phyloP scores from a whole-genome alignment of 2,113 vertebrate genomes.

The Aegotheles bennettii region DNA sequence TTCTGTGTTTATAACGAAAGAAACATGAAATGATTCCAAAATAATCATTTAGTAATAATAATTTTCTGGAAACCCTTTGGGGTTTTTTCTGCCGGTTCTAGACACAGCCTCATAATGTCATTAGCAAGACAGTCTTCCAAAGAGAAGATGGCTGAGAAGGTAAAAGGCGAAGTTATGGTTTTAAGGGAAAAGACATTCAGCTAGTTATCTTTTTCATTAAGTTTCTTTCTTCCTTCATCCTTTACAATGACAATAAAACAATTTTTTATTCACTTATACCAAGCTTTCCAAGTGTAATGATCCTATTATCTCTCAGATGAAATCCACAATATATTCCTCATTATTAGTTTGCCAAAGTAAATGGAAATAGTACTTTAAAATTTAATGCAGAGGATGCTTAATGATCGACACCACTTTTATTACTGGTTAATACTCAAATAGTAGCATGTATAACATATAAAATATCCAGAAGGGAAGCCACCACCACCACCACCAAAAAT shows the following conservation, averaged over 20 bases:
- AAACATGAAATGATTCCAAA: background rate
- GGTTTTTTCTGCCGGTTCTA: background rate
- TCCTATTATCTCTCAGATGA: conserved; percentile 26
- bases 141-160: background rate
- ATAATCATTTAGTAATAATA: background rate
- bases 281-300: background rate
- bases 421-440: conserved; percentile 19
- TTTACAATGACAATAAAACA: conserved; percentile 28
- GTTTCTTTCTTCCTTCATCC: conserved; percentile 10
- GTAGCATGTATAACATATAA: background rate
- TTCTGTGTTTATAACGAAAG: background rate
- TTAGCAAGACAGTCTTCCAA: background rate
- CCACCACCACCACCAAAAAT: background rate
- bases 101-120: background rate
- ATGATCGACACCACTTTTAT: background rate
- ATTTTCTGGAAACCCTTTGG: background rate
- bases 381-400: background rate
- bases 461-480: background rate
- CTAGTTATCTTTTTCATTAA: background rate
- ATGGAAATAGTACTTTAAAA: conserved; percentile 44
- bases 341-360: conserved; percentile 43
- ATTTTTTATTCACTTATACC: conserved; percentile 22
- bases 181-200: background rate
- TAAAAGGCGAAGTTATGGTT: background rate
- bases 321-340: conserved; percentile 11